Evolutionary conservation across 2,888 invertebrate genomes (phyloP), one percentile per base, ranked within the genome.

Genomic region (Catocala fraxini): DNA sequence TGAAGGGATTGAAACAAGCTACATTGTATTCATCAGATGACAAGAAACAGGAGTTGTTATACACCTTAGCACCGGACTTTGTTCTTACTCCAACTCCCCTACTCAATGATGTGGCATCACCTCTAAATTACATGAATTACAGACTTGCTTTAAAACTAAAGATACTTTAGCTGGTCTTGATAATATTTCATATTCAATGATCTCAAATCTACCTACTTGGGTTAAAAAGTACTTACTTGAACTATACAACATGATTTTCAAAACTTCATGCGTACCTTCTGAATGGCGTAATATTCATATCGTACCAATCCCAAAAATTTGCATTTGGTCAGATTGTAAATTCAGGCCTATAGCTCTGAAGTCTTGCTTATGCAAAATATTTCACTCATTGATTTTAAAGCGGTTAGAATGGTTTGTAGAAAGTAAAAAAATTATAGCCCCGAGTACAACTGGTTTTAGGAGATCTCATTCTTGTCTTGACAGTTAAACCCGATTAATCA

Each of bases 361-460:
- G n/a, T 58, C 58, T 5, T 59, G 53, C 11, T 0, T 53, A 0
- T 59, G 33, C 39, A 34, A 54, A 15, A 45, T 39, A 9, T 46
- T 58, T 25, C 58, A 58, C 25, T 3, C n/a, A 2, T 47, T 58
- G 25, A 5, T 59, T 2, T 2, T 4, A 11, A 54, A 54, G 42
- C 25, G 59, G 0, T 0, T 59, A 11, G 54, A 59, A n/a, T 59
- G 59, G 59, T 59, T 13, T 45, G n/a, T 51, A 13, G 54, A 59
- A 54, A 39, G 43, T 15, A 43, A 60, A 13, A 51, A 51, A 4
- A 45, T 55, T 0, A 9, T 60, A 10, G 1, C 25, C 1, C 4
- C 25, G 1, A 25, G 25, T 25, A 25, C 25, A 4, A 25, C 25
- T 3, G 25, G 59, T 0, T 59, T 59, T 35, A 43, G 54, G 12